These are phyloP conservation scores for Agrochola macilenta DNA, from an alignment of 2,888 invertebrate genomes.

Conservation along the genomic window DNA sequence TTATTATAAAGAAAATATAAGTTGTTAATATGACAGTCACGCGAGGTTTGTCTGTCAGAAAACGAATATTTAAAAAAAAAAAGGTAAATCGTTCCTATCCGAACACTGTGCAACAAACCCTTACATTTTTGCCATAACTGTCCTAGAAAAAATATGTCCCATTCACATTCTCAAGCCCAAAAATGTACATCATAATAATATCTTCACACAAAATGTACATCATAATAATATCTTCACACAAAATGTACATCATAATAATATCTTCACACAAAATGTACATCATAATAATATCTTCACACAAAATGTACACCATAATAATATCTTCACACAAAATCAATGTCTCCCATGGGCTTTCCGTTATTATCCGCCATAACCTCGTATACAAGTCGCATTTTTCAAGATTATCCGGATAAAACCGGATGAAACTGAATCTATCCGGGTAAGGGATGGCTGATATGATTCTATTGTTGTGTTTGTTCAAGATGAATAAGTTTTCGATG, in stretches of 20 bases:
- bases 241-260: slow-evolving; percentile 49
- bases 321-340: slow-evolving; percentile 54
- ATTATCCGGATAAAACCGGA: slow-evolving; percentile 62
- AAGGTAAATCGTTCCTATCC: not conserved
- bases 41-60: not conserved
- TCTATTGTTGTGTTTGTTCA: slow-evolving; percentile 47
- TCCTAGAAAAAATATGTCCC: slow-evolving; percentile 12
- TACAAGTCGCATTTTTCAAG: slow-evolving; percentile 63
- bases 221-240: too few species aligned
- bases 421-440: slow-evolving; percentile 56
- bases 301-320: slow-evolving; percentile 50
- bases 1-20: too few species aligned
- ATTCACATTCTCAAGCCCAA: slow-evolving; percentile 2
- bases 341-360: slow-evolving; percentile 41
- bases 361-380: slow-evolving; percentile 46
- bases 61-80: not conserved
- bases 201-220: slow-evolving; percentile 45
- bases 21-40: not conserved
- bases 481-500: slow-evolving; percentile 45
- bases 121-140: not conserved
- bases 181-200: slow-evolving; percentile 49
- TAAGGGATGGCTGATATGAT: slow-evolving; percentile 40
- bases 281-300: slow-evolving; percentile 39
- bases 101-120: not conserved
- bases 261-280: slow-evolving; percentile 46